phyloP scores from a whole-genome alignment of 2,797 vertebrate species.

The Nyctibius grandis region DNA sequence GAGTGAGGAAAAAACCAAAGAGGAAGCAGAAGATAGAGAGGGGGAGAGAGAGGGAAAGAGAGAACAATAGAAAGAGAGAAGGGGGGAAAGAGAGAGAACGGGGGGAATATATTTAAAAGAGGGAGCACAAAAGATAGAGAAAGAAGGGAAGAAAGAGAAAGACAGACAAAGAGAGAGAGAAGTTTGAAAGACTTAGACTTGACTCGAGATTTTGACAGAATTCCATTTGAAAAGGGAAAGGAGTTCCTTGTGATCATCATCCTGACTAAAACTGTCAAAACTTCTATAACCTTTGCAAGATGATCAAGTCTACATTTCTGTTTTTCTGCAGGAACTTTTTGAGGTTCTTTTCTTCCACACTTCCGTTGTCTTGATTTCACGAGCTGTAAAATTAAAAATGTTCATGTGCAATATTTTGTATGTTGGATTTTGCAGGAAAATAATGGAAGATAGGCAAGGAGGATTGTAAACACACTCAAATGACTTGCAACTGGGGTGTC shows the following conservation, averaged over 20 bases:
- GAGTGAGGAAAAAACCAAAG: not conserved
- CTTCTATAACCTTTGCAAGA: not conserved
- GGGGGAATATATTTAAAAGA: too few species aligned
- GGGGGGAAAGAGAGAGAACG: too few species aligned
- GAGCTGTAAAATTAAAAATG: not conserved
- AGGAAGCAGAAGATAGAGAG: not conserved
- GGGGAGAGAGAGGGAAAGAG: too few species aligned
- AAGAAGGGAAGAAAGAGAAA: too few species aligned
- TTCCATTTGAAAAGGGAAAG: not conserved
- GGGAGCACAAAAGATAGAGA: rapidly evolving
- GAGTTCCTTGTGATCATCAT: not conserved
- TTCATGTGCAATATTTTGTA: rapidly evolving
- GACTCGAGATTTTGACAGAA: not conserved
- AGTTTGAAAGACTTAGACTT: not conserved
- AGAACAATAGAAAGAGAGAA: too few species aligned
- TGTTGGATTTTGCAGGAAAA: not conserved
- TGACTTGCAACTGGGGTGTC: too few species aligned
- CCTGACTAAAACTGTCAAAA: not conserved
- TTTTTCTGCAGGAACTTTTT: rapidly evolving
- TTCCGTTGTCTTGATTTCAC: not conserved
- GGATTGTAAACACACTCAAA: too few species aligned
- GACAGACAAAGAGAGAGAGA: too few species aligned
- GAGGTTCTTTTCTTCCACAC: rapidly evolving
- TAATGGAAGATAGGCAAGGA: too few species aligned
- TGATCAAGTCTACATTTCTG: rapidly evolving